Evolutionary conservation across 2,797 vertebrate genomes (phyloP).

Genomic region (Diplodus puntazzo): DNA sequence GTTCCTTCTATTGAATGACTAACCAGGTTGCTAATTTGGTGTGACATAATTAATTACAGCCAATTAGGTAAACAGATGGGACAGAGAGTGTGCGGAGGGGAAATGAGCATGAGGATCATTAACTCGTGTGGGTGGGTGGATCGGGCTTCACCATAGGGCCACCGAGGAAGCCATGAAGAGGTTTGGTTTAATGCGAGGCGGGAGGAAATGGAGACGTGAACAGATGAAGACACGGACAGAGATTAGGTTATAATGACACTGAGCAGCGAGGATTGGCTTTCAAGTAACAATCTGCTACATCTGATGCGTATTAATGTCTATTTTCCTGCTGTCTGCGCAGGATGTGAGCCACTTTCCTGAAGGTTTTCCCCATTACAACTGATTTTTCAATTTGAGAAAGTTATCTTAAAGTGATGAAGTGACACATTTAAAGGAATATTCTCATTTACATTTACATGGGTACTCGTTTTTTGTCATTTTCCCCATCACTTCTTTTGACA

Average conservation of each 20-base stretch:
- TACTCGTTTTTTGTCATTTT: background rate
- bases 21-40: slow-evolving; percentile 78
- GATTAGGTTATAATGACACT: slow-evolving; percentile 58
- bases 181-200: slow-evolving; percentile 34
- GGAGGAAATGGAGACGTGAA: slow-evolving; percentile 41
- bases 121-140: slow-evolving; percentile 65
- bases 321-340: background rate
- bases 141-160: slow-evolving; percentile 55
- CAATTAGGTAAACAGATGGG: slow-evolving; percentile 83
- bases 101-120: slow-evolving; percentile 74
- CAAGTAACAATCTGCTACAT: slow-evolving; percentile 48
- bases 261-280: slow-evolving; percentile 48
- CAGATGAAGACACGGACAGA: slow-evolving; percentile 37
- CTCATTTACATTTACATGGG: background rate
- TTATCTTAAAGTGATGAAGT: background rate
- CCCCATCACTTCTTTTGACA: no score
- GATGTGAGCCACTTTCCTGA: background rate
- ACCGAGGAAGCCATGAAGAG: slow-evolving; percentile 35
- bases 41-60: slow-evolving; percentile 83
- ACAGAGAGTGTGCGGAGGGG: slow-evolving; percentile 56
- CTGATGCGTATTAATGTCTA: slow-evolving; percentile 34
- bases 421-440: background rate
- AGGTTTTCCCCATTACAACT: background rate
- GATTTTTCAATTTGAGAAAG: background rate
- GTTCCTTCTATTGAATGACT: slow-evolving; percentile 75